Evolutionary conservation across 2,888 invertebrate genomes (phyloP).

Genomic region (Cryptus viduatorius): DNA sequence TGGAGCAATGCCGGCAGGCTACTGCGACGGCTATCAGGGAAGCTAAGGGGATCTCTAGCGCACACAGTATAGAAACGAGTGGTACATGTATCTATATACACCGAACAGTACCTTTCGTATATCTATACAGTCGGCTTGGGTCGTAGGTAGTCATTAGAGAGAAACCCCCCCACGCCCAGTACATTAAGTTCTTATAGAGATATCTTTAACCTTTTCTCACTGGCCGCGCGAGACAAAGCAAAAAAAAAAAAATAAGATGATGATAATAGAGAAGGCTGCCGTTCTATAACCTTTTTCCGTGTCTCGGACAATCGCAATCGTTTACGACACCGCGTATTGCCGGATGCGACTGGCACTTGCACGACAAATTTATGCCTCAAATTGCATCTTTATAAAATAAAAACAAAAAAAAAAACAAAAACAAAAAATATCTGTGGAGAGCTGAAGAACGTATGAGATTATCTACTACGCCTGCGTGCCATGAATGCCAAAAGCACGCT

Average conservation of each 20-base stretch:
- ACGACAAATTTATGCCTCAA: background rate
- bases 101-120: conserved; percentile 38
- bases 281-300: conserved; percentile 24
- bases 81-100: background rate
- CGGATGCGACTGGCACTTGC: conserved; percentile 19
- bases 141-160: conserved; percentile 79
- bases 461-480: background rate
- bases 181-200: conserved; percentile 81
- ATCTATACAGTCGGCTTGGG: conserved; percentile 61
- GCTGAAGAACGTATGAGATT: conserved; percentile 3
- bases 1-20: conserved; percentile 40
- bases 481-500: conserved; percentile 23
- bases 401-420: background rate
- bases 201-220: conserved; percentile 77
- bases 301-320: conserved; percentile 39
- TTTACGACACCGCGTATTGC: conserved; percentile 7
- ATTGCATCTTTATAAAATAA: background rate
- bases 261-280: conserved; percentile 44
- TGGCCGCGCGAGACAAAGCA: conserved; percentile 61
- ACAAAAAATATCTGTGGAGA: background rate
- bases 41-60: conserved; percentile 13
- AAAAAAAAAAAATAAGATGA: conserved; percentile 27
- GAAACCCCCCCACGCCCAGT: conserved; percentile 75
- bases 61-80: conserved; percentile 9
- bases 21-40: conserved; percentile 31